phyloP scores from a whole-genome alignment of 2,113 vertebrate genomes.

The Rousettus leschenaultii region DNA sequence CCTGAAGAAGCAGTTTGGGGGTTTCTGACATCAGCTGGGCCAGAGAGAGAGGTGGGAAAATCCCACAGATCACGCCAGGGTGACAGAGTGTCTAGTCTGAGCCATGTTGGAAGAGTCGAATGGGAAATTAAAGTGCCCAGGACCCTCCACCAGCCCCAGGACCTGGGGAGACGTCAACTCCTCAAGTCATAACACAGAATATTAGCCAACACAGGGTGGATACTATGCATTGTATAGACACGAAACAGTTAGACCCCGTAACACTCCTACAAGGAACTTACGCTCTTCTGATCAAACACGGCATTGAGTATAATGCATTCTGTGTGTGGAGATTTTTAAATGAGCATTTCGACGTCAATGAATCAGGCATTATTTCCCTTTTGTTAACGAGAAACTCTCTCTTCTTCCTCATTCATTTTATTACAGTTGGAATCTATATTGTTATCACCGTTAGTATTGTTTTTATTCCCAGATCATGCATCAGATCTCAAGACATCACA shows the following conservation, averaged over 20 bases:
- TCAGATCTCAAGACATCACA: not conserved
- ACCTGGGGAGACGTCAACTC: not conserved
- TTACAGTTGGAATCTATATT: not conserved
- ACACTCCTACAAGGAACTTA: not conserved
- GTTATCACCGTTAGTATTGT: not conserved
- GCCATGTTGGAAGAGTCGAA: not conserved
- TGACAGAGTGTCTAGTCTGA: not conserved
- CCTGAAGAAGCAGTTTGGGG: not conserved
- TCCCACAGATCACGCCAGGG: rapidly evolving
- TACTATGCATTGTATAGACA: rapidly evolving
- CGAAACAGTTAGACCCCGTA: rapidly evolving
- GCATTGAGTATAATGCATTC: rapidly evolving
- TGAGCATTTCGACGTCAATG: not conserved
- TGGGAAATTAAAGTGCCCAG: not conserved
- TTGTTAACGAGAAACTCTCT: not conserved
- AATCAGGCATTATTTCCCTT: not conserved
- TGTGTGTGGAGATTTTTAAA: not conserved
- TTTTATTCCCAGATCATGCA: not conserved
- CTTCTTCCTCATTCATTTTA: not conserved
- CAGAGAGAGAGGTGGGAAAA: not conserved
- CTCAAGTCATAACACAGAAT: not conserved
- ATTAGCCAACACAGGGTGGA: not conserved
- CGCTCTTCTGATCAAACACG: not conserved
- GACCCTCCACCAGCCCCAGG: not conserved
- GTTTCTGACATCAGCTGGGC: not conserved